Evolutionary conservation across 2,113 vertebrate genomes (phyloP).

Genomic region (Brachirus orientalis): DNA sequence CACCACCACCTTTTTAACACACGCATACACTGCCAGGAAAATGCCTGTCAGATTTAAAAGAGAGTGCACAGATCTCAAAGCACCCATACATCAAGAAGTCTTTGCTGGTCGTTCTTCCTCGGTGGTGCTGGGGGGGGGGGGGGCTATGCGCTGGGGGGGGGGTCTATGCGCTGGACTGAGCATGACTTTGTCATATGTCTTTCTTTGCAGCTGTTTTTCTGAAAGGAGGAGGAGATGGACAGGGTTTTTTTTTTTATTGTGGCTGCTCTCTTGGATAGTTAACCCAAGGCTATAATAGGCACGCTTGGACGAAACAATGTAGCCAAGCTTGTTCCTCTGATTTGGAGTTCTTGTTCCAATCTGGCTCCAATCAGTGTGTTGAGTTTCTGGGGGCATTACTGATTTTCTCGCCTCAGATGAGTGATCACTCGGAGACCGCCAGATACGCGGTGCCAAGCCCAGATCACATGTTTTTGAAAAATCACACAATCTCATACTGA

Average conservation of each 20-base stretch:
- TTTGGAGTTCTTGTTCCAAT: slow-evolving; percentile 74
- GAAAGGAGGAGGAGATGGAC: not conserved
- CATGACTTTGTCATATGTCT: slow-evolving; percentile 40
- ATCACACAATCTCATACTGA: slow-evolving; percentile 59
- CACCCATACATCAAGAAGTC: slow-evolving; percentile 53
- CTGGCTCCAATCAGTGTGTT: slow-evolving; percentile 72
- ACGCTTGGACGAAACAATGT: slow-evolving; percentile 44
- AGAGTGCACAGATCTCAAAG: slow-evolving; percentile 63
- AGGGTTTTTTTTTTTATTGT: slow-evolving; percentile 38
- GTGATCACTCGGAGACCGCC: slow-evolving; percentile 64
- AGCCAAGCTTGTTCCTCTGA: slow-evolving; percentile 60
- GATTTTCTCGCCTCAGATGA: slow-evolving; percentile 75
- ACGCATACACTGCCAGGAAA: slow-evolving; percentile 37
- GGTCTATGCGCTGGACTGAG: not conserved
- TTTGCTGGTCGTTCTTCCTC: slow-evolving; percentile 35
- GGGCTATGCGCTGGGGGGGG: not conserved
- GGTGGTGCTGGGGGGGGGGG: slow-evolving; percentile 43
- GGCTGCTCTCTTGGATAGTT: slow-evolving; percentile 45
- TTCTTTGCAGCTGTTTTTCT: not conserved
- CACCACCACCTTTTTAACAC: slow-evolving; percentile 32
- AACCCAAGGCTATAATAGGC: slow-evolving; percentile 63
- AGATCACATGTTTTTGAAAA: slow-evolving; percentile 61
- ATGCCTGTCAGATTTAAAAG: slow-evolving; percentile 68
- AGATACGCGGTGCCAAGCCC: slow-evolving; percentile 63
- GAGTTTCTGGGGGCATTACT: slow-evolving; percentile 55